Evolutionary conservation across 2,888 invertebrate genomes (phyloP).

Genomic region (Stramonita haemastoma): DNA sequence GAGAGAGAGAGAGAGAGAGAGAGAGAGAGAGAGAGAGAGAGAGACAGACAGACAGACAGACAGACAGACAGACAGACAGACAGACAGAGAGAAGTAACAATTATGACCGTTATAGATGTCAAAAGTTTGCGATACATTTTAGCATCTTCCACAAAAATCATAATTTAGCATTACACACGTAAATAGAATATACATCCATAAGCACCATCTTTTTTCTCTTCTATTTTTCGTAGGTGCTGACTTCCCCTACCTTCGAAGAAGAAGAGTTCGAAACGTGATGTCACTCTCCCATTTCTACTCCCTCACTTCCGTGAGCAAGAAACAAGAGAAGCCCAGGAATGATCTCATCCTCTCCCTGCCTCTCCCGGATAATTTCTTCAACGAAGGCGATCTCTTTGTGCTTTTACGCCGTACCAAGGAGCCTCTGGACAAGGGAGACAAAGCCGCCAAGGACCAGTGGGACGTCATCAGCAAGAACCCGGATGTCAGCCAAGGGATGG

Average conservation of each 20-base stretch:
- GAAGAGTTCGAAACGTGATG: conserved; percentile 47
- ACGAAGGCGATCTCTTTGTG: conserved; percentile 27
- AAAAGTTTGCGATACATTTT: no score
- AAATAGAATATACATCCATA: not conserved
- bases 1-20: no score
- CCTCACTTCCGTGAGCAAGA: conserved; percentile 39
- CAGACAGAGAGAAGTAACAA: no score
- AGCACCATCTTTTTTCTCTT: not conserved
- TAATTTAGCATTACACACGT: no score
- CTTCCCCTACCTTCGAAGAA: conserved; percentile 51
- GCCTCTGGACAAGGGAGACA: not conserved
- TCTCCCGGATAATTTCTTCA: conserved; percentile 51
- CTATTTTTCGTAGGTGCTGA: conserved; percentile 50
- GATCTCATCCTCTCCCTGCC: conserved; percentile 51
- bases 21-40: no score
- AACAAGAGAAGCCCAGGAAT: conserved; percentile 38
- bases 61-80: no score
- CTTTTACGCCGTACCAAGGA: conserved; percentile 19
- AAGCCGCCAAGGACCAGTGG: conserved; percentile 18
- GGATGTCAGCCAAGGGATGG: conserved; percentile 37
- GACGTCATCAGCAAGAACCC: conserved; percentile 40
- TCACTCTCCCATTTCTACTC: conserved; percentile 57
- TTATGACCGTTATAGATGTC: no score
- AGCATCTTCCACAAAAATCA: no score
- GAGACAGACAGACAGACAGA: no score